Percentiles rank a stretch among this genome's conserved stretches.
Conservation (phyloP, 92 coral and sea anemone species). For the Bergia puertoricense region DNA sequence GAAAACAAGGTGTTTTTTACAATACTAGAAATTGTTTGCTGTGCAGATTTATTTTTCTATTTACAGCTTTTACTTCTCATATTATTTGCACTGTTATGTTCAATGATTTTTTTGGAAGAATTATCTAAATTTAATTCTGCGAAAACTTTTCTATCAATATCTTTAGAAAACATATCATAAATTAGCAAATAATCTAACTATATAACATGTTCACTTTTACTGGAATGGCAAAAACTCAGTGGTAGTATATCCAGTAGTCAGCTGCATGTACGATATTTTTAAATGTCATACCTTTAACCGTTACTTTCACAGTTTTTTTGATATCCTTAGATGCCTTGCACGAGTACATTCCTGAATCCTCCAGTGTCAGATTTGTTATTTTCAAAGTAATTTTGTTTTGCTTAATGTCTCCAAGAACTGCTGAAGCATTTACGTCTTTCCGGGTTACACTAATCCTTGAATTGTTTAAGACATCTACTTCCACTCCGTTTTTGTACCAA, state of each 20-base stretch:
- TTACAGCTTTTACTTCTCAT: too few relatives aligned
- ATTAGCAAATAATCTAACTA: too few relatives aligned
- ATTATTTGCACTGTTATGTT: too few relatives aligned
- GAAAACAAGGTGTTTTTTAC: too few relatives aligned
- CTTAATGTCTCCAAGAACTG: not conserved
- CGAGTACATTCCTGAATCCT: conserved; percentile 6
- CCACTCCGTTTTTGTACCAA: conserved; percentile 33
- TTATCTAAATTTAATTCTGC: too few relatives aligned
- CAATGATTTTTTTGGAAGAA: too few relatives aligned
- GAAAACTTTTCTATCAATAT: too few relatives aligned
- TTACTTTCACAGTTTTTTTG: conserved; percentile 13
- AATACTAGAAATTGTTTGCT: too few relatives aligned
- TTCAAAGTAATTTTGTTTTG: not conserved
- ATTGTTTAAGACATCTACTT: not conserved
- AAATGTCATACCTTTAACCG: conserved; percentile 13
- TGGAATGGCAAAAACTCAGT: not conserved
- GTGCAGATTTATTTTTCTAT: not conserved
- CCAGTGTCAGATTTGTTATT: not conserved
- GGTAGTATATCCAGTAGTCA: not conserved
- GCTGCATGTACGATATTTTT: not conserved
- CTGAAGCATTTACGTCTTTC: not conserved
- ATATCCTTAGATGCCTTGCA: conserved; percentile 7
- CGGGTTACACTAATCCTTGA: not conserved
- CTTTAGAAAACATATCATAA: not conserved
- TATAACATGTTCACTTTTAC: too few relatives aligned